These are phyloP conservation scores for Bufo gargarizans DNA, from an alignment of 2,113 vertebrate species.

Conservation along the genomic window DNA sequence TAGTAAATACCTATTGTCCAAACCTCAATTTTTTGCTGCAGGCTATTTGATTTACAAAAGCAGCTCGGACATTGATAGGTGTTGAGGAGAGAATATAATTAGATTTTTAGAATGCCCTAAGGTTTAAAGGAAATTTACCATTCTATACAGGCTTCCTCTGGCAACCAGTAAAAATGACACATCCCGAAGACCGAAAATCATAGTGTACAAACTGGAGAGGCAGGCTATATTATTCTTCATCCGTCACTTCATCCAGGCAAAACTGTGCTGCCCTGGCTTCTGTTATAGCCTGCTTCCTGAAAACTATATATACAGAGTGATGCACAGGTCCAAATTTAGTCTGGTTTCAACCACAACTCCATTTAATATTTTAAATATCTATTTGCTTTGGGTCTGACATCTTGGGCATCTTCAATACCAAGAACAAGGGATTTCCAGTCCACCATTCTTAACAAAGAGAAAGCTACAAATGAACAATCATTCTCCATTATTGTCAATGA, in stretches of 20 bases:
- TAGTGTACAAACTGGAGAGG: neutral
- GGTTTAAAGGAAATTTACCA: neutral
- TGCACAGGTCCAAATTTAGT: too few species aligned
- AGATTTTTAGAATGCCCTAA: slow-evolving; percentile 31
- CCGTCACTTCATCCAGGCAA: neutral
- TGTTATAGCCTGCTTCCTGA: too few species aligned
- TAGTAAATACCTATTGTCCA: slow-evolving; percentile 12
- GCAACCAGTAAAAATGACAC: slow-evolving; percentile 6
- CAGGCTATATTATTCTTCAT: neutral
- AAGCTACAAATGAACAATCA: too few species aligned
- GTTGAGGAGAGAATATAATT: slow-evolving; percentile 15
- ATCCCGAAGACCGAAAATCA: neutral
- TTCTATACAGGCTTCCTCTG: slow-evolving; percentile 12
- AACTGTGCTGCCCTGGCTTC: neutral
- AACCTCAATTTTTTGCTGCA: slow-evolving; percentile 1
- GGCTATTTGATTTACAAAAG: slow-evolving; percentile 11
- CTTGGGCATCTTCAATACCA: neutral
- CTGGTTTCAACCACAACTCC: too few species aligned
- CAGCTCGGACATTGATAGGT: slow-evolving; percentile 16
- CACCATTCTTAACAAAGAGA: neutral
- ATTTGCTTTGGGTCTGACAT: neutral
- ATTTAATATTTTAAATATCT: neutral
- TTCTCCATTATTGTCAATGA: neutral
- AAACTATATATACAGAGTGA: too few species aligned
- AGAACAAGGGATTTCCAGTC: neutral